Base-by-base conservation (phyloP, 2,888 invertebrate genomes). In the Hoplodrina ambigua region DNA sequence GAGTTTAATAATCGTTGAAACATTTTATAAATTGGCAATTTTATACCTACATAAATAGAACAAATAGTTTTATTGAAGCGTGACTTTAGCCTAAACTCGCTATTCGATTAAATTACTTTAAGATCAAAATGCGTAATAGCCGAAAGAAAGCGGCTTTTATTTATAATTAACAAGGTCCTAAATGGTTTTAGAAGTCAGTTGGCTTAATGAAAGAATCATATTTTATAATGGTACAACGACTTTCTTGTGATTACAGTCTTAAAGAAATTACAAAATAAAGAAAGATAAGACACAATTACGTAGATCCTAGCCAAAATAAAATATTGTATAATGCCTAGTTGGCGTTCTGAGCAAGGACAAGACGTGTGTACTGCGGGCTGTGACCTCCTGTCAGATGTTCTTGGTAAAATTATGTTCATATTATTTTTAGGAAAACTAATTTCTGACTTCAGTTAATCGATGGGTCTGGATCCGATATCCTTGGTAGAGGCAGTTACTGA, bases 321-420 rank as follows among this genome's bases (percentile, higher is more conserved):
- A 59, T 54, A 62, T 59, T 74, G 6, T 44, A 5, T 8, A 20
- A 44, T 54, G 15, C 11, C 15, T 44, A 41, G 54, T n/a, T 54
- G 58, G 17, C 37, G 20, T 50, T 58, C n/a, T 30, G 54, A 30
- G 49, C 50, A 70, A 70, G 25, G 58, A 13, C 37, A 11, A 54
- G 49, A 58, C 4, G 37, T 57, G n/a, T 19, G 56, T 30, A 19
- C 61, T 69, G 58, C 49, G 15, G 44, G 20, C 46, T 37, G 13
- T 61, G 69, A 69, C 53, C 76, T 58, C 17, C 19, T 54, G n/a
- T 70, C 54, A 25, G 19, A 58, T 58, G 30, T 37, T 25, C 69
- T 55, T 55, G 46, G 17, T 15, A 0, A 58, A 54, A 20, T 69
- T 33, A 33, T 49, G 3, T 52, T 52, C 0, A 13, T 30, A 15